Evolutionary conservation across 2,113 vertebrate species (phyloP).

Genomic region (Electrona antarctica): DNA sequence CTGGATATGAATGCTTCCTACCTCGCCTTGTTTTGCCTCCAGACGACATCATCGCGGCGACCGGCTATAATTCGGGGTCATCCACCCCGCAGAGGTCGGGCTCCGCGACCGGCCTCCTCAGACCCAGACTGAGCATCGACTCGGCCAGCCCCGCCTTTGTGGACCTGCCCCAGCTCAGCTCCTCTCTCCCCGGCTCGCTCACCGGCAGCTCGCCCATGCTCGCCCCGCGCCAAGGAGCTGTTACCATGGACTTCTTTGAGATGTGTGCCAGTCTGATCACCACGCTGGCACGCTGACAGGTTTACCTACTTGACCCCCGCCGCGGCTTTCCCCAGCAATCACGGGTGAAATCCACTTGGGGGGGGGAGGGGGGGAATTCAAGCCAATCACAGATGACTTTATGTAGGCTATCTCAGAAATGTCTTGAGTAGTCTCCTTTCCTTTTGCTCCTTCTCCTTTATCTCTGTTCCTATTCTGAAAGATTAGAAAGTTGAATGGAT

Average conservation of each 20-base stretch:
- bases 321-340: no score
- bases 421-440: constrained; percentile 45
- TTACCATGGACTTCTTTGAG: constrained; percentile 99
- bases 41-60: constrained; percentile 92
- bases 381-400: constrained; percentile 14
- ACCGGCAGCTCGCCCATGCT: constrained; percentile 80
- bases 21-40: background rate
- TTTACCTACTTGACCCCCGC: background rate
- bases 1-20: background rate
- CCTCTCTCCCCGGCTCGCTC: constrained; percentile 88
- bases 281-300: constrained; percentile 89
- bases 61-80: constrained; percentile 85
- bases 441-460: constrained; percentile 41
- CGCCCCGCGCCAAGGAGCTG: constrained; percentile 88
- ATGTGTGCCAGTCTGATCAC: constrained; percentile 99
- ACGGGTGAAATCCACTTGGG: background rate
- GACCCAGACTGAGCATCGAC: constrained; percentile 92
- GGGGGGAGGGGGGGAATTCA: constrained; percentile 9
- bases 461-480: constrained; percentile 9
- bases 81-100: constrained; percentile 94
- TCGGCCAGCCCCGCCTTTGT: constrained; percentile 69
- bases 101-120: constrained; percentile 87
- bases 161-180: constrained; percentile 81
- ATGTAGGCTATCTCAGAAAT: constrained; percentile 10
- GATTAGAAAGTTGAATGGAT: background rate